A percentile compares a stretch with the other conserved stretches of the same genome.
Evolutionary conservation across 2,797 vertebrate genomes (phyloP).

Genomic region (Clarias platycephalus): DNA sequence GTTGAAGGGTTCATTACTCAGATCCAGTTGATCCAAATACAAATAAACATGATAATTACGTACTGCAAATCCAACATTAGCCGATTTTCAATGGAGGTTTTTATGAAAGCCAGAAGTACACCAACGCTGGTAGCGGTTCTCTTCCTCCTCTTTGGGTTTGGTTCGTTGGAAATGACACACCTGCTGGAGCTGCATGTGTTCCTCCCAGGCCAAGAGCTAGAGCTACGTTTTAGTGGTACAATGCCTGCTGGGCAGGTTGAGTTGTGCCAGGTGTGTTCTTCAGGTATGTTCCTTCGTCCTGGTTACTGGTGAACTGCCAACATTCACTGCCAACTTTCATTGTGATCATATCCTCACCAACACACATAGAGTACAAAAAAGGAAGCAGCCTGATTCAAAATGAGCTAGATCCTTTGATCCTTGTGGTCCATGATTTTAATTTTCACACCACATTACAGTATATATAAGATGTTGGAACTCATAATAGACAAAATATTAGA

Average conservation of each 20-base stretch:
- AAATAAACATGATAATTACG: not conserved
- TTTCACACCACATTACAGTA: not conserved
- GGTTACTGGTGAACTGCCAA: slow-evolving; percentile 26
- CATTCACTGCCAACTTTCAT: slow-evolving; percentile 5
- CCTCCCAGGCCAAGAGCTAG: slow-evolving; percentile 1
- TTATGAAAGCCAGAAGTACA: not conserved
- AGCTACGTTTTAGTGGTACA: not conserved
- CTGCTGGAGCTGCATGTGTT: slow-evolving; percentile 32
- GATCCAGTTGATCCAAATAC: not conserved
- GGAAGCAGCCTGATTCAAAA: not conserved
- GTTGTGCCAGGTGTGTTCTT: slow-evolving; percentile 33
- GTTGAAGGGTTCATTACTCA: too few relatives aligned
- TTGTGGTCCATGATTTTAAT: not conserved
- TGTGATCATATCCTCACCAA: slow-evolving; percentile 4
- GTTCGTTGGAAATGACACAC: not conserved
- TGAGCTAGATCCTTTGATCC: not conserved
- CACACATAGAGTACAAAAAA: not conserved
- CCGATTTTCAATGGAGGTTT: too few relatives aligned
- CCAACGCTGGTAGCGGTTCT: not conserved
- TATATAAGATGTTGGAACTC: too few relatives aligned
- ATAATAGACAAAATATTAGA: not conserved
- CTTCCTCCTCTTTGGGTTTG: not conserved
- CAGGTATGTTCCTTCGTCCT: slow-evolving; percentile 2
- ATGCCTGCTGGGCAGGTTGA: slow-evolving; percentile 10
- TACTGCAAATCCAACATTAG: not conserved